Evolutionary conservation across 1,140 invertebrate species (phyloP).

Genomic region (Amphibalanus amphitrite): DNA sequence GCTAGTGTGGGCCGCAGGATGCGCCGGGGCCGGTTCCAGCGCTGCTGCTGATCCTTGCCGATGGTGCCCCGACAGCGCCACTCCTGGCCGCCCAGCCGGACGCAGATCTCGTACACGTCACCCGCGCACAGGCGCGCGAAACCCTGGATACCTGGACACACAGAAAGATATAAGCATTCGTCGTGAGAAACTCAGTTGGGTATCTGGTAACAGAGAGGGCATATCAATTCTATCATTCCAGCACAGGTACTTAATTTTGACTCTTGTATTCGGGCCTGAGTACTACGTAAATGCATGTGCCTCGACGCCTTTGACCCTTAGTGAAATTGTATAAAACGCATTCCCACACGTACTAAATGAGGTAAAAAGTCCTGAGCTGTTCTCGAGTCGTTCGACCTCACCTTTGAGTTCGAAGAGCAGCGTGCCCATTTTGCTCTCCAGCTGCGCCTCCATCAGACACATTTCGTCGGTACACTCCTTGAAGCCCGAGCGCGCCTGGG

Average conservation of each 20-base stretch:
- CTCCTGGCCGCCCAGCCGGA: conserved; percentile 40
- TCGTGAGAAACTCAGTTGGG: too few species aligned
- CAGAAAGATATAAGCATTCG: too few species aligned
- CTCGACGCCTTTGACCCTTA: too few species aligned
- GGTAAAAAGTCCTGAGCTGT: too few species aligned
- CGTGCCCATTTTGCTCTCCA: conserved; percentile 35
- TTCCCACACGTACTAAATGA: too few species aligned
- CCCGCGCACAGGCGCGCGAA: conserved; percentile 41
- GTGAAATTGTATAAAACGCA: too few species aligned
- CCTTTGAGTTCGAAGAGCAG: conserved; percentile 38
- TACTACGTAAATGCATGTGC: too few species aligned
- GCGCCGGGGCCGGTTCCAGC: conserved; percentile 23
- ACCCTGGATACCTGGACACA: conserved; percentile 33
- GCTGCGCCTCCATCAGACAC: conserved; percentile 34
- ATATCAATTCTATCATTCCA: conserved; percentile 3
- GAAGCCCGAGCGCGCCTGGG: conserved; percentile 33
- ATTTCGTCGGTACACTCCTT: conserved; percentile 35
- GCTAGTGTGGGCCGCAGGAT: neutral
- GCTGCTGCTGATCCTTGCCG: conserved; percentile 34
- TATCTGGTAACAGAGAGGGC: neutral
- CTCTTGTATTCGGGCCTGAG: too few species aligned
- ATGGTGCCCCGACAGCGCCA: conserved; percentile 40
- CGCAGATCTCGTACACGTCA: conserved; percentile 41
- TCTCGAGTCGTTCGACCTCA: conserved; percentile 15
- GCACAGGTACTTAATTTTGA: too few species aligned